These are phyloP conservation scores for Pao palembangensis DNA, from an alignment of 2,113 vertebrate genomes.

Conservation along the genomic window DNA sequence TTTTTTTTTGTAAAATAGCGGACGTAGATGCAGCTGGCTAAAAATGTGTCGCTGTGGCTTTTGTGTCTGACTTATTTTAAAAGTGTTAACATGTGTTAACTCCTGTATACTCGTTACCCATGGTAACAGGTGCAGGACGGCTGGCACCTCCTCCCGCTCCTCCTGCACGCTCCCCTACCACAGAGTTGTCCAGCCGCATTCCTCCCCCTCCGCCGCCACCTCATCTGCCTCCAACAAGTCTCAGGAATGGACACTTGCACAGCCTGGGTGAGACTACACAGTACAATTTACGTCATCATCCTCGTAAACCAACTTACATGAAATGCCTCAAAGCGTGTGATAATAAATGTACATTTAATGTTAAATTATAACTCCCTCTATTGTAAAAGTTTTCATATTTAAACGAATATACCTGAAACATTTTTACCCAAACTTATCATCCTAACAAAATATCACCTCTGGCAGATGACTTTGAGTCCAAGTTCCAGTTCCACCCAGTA, in stretches of 20 bases:
- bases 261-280: constrained; percentile 71
- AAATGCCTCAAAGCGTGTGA: no score
- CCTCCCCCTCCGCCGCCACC: constrained; percentile 68
- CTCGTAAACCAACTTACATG: no score
- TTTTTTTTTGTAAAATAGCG: not conserved
- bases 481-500: constrained; percentile 94
- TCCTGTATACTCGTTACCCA: not conserved
- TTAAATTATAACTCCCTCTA: no score
- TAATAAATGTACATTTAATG: no score
- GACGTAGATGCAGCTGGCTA: no score
- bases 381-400: no score
- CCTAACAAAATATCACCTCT: not conserved
- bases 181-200: constrained; percentile 86
- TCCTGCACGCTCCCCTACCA: constrained; percentile 87
- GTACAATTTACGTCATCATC: not conserved
- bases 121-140: constrained; percentile 68
- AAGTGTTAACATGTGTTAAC: not conserved
- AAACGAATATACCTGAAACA: no score
- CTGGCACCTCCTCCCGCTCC: constrained; percentile 86
- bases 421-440: no score
- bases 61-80: not conserved
- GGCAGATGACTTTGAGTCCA: constrained; percentile 95
- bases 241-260: constrained; percentile 83
- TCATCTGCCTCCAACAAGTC: constrained; percentile 53
- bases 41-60: not conserved